phyloP scores from a whole-genome alignment of 2,888 invertebrate genomes.

The Apantesis nais region DNA sequence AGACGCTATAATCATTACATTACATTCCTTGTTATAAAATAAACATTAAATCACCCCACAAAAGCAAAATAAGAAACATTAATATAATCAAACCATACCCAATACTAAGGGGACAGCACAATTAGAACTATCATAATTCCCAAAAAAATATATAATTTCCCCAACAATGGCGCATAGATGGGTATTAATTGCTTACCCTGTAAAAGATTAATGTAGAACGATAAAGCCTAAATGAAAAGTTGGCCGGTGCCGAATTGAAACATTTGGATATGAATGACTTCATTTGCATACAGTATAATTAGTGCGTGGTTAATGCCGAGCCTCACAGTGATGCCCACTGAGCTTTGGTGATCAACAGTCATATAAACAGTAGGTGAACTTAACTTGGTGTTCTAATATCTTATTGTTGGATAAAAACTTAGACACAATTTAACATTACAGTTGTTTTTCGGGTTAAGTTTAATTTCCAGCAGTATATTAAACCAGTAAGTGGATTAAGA shows the following conservation, averaged over 20 bases:
- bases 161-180: conserved; percentile 35
- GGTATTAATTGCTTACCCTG: conserved; percentile 53
- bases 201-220: conserved; percentile 64
- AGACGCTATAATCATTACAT: not conserved
- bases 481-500: not conserved
- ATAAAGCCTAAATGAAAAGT: conserved; percentile 75
- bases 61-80: conserved; percentile 13
- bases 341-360: conserved; percentile 12
- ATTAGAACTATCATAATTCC: conserved; percentile 20
- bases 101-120: conserved; percentile 12
- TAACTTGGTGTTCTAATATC: not conserved
- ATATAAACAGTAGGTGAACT: conserved; percentile 25
- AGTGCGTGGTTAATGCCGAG: conserved; percentile 66
- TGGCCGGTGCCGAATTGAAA: conserved; percentile 71
- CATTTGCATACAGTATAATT: conserved; percentile 80
- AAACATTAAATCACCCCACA: conserved; percentile 12
- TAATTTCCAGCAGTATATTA: not conserved
- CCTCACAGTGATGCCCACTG: conserved; percentile 22
- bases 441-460: not conserved
- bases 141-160: conserved; percentile 32
- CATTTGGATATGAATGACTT: conserved; percentile 73
- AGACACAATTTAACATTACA: not conserved
- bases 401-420: not conserved
- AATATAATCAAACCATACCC: conserved; percentile 15
- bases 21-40: conserved; percentile 5